These are phyloP conservation scores for Gavialis gangeticus DNA, from an alignment of 2,113 vertebrate genomes.

Conservation along the genomic window DNA sequence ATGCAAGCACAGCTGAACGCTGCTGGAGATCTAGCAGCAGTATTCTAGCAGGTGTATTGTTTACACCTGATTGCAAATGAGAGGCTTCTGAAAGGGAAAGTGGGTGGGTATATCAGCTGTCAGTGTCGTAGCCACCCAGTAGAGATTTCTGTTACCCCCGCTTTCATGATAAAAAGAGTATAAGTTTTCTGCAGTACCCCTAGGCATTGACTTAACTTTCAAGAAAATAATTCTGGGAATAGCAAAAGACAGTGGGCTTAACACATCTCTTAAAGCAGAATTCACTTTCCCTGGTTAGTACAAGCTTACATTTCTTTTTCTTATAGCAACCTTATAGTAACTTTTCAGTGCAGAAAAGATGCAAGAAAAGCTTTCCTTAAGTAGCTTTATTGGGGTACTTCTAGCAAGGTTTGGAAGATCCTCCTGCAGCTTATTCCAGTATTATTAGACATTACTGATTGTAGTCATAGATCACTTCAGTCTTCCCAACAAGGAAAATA, in stretches of 20 bases:
- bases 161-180: neutral
- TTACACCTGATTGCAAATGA: neutral
- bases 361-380: neutral
- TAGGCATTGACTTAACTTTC: neutral
- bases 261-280: neutral
- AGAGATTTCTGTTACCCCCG: neutral
- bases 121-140: neutral
- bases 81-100: neutral
- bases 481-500: neutral
- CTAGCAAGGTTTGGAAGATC: neutral
- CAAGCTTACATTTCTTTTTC: neutral
- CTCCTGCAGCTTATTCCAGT: neutral
- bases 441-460: neutral
- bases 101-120: neutral
- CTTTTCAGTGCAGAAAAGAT: neutral
- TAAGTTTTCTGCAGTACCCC: neutral
- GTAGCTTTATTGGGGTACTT: neutral
- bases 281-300: neutral
- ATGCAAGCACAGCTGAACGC: neutral
- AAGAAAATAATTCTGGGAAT: neutral
- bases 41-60: neutral
- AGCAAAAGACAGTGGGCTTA: neutral
- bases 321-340: neutral
- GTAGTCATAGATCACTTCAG: neutral
- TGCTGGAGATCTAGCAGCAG: neutral